These are phyloP conservation scores for Cyrtonyx montezumae DNA, from an alignment of 2,113 vertebrate genomes.

Conservation along the genomic window DNA sequence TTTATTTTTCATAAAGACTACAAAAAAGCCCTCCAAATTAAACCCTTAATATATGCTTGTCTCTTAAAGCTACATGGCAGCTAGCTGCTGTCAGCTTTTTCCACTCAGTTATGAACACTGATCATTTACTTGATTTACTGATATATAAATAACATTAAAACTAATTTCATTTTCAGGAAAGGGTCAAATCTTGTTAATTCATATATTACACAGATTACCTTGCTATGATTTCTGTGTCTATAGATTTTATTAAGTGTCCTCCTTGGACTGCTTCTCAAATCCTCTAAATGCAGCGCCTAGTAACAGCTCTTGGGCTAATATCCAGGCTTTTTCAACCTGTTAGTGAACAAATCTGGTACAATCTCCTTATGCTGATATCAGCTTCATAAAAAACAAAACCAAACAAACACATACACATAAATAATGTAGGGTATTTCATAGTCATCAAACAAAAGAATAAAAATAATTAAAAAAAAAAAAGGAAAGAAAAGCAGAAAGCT, in stretches of 20 bases:
- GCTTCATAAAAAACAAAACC: not conserved
- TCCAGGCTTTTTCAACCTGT: not conserved
- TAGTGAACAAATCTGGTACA: not conserved
- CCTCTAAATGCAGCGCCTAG: not conserved
- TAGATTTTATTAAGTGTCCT: not conserved
- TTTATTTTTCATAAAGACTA: not conserved
- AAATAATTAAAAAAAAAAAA: no score
- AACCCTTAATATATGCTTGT: not conserved
- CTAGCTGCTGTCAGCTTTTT: not conserved
- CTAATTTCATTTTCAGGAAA: not conserved
- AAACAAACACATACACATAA: not conserved
- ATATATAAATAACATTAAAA: not conserved
- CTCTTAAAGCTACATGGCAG: not conserved
- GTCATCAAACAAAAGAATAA: no score
- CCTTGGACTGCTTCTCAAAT: not conserved
- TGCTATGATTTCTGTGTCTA: not conserved
- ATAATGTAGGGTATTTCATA: not conserved
- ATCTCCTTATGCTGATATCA: not conserved
- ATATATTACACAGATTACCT: not conserved
- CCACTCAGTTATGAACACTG: not conserved
- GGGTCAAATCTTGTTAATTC: not conserved
- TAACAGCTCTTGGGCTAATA: not conserved
- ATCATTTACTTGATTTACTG: not conserved
- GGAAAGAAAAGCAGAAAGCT: not conserved
- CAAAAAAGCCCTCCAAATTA: not conserved